phyloP scores from a whole-genome alignment of 1,140 invertebrate genomes.

The Lerema accius region DNA sequence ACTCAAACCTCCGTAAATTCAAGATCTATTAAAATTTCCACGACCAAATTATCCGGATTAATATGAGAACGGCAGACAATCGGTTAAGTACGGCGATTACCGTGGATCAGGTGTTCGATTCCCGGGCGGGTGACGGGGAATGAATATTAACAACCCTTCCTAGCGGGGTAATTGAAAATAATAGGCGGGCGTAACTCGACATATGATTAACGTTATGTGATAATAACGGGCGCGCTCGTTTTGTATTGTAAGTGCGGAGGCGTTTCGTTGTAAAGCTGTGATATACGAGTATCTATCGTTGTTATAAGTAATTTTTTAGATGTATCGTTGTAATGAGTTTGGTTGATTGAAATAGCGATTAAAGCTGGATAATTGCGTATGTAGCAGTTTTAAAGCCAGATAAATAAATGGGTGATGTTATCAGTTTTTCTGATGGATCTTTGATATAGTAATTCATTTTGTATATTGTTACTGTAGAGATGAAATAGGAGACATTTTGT shows the following conservation, averaged over 20 bases:
- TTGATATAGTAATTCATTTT: too few species aligned
- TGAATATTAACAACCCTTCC: constrained; percentile 81
- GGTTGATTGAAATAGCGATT: too few species aligned
- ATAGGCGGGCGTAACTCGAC: constrained; percentile 62
- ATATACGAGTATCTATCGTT: constrained; percentile 1
- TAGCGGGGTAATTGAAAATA: constrained; percentile 73
- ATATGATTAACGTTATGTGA: constrained; percentile 66
- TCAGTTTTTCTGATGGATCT: too few species aligned
- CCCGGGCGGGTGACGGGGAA: constrained; percentile 58
- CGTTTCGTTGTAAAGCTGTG: constrained; percentile 11
- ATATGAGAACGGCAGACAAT: constrained; percentile 64
- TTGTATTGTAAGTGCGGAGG: not conserved
- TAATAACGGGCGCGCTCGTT: constrained; percentile 43
- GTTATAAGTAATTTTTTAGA: not conserved
- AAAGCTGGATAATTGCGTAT: too few species aligned
- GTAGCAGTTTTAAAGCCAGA: too few species aligned
- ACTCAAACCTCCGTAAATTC: too few species aligned
- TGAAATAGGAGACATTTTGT: too few species aligned
- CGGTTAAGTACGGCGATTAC: constrained; percentile 48
- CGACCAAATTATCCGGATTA: constrained; percentile 64
- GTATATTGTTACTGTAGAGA: too few species aligned
- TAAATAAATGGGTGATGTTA: too few species aligned
- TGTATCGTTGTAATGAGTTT: too few species aligned
- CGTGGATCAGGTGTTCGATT: constrained; percentile 65
- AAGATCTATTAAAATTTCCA: constrained; percentile 52